phyloP scores from a whole-genome alignment of 2,797 vertebrate genomes.

The Limosa lapponica region DNA sequence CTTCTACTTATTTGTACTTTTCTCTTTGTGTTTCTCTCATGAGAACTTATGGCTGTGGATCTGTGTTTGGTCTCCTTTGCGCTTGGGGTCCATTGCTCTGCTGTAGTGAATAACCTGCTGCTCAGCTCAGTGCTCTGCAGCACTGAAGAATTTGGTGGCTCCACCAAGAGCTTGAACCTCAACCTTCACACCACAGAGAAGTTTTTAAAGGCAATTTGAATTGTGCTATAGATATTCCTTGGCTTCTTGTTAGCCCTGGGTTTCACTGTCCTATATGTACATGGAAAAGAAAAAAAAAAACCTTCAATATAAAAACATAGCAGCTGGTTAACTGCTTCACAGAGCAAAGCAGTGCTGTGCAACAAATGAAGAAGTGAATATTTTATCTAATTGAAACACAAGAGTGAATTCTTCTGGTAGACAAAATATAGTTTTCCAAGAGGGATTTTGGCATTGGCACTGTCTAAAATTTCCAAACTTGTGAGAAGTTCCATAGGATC shows the following conservation, averaged over 20 bases:
- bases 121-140: background rate
- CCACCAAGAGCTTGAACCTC: rapidly evolving
- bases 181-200: background rate
- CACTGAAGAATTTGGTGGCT: background rate
- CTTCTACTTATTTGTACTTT: background rate
- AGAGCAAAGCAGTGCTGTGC: background rate
- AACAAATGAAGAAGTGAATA: background rate
- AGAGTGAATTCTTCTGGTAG: background rate
- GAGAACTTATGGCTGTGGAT: background rate
- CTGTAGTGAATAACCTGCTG: background rate
- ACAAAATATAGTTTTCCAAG: background rate
- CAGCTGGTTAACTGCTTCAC: background rate
- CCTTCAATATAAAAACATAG: background rate
- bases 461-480: background rate
- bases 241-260: background rate
- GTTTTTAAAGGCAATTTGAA: background rate
- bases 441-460: background rate
- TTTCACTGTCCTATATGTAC: background rate
- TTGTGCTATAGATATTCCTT: background rate
- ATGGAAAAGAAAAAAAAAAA: background rate
- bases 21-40: background rate
- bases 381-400: background rate
- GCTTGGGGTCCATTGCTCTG: background rate
- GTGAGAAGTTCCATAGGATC: background rate
- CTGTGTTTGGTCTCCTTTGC: background rate